Conservation (phyloP, 2,797 vertebrate species). For the Remorina albescens region DNA sequence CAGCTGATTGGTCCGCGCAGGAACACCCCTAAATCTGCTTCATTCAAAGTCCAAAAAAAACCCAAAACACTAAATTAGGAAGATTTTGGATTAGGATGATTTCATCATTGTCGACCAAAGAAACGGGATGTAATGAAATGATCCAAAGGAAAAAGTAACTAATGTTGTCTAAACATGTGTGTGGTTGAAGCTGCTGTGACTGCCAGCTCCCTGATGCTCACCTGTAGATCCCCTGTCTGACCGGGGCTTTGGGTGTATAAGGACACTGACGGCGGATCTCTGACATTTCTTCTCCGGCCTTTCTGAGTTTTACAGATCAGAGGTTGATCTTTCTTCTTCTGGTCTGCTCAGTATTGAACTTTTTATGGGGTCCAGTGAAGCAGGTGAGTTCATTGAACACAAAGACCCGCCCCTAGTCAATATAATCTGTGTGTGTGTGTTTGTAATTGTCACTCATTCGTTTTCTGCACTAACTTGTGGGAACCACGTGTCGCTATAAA, state of each 20-base stretch:
- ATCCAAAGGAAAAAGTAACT: too few species aligned
- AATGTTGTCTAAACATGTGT: too few species aligned
- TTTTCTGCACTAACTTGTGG: background rate
- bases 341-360: slow-evolving; percentile 10
- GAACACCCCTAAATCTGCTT: slow-evolving; percentile 39
- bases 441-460: background rate
- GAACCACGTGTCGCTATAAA: slow-evolving; percentile 22
- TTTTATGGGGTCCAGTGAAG: background rate
- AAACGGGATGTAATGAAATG: too few species aligned
- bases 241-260: slow-evolving; percentile 82
- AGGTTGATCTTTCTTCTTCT: too few species aligned
- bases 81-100: too few species aligned
- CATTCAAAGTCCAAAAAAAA: background rate
- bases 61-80: background rate
- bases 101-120: background rate
- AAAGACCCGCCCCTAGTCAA: slow-evolving; percentile 57
- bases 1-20: slow-evolving; percentile 53
- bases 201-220: slow-evolving; percentile 48
- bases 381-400: slow-evolving; percentile 53
- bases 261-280: slow-evolving; percentile 63
- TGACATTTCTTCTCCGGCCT: slow-evolving; percentile 3
- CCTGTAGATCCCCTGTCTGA: slow-evolving; percentile 87
- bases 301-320: too few species aligned
- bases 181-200: background rate
- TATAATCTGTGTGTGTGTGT: slow-evolving; percentile 1